These are phyloP conservation scores for Anguilla anguilla DNA, from an alignment of 2,797 vertebrate species.

Conservation along the genomic window DNA sequence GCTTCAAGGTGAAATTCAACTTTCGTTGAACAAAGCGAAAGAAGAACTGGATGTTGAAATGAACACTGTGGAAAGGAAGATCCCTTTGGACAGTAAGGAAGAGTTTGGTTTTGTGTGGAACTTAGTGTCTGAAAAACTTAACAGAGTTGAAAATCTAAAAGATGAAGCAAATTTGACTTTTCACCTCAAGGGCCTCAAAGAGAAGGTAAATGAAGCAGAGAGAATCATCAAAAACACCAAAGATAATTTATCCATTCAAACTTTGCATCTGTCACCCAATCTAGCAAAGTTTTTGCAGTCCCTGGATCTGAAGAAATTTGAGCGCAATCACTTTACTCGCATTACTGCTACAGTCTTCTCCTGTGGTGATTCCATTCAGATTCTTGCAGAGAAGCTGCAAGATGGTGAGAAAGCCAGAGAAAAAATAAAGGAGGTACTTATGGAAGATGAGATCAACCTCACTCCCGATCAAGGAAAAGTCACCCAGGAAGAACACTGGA, in stretches of 20 bases:
- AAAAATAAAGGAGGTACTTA: constrained; percentile 48
- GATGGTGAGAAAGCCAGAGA: constrained; percentile 45
- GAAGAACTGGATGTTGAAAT: constrained; percentile 48
- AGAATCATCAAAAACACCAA: constrained; percentile 38
- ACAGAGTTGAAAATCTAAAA: constrained; percentile 43
- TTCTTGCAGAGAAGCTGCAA: constrained; percentile 46
- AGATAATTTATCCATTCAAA: constrained; percentile 40
- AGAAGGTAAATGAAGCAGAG: constrained; percentile 46
- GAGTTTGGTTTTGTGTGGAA: constrained; percentile 49
- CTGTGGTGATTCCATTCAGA: constrained; percentile 33
- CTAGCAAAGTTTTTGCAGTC: constrained; percentile 48
- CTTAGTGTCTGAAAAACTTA: constrained; percentile 36
- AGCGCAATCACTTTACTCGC: constrained; percentile 46
- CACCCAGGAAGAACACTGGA: constrained; percentile 42
- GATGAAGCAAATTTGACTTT: constrained; percentile 44
- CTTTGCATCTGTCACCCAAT: constrained; percentile 41
- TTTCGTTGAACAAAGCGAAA: constrained; percentile 37
- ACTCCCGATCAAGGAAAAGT: constrained; percentile 36
- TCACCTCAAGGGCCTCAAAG: constrained; percentile 49
- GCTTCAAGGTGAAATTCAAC: constrained; percentile 35
- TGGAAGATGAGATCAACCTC: constrained; percentile 48
- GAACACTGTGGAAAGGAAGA: constrained; percentile 48
- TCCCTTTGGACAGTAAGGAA: constrained; percentile 47
- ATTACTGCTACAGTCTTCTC: constrained; percentile 49
- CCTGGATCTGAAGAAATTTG: constrained; percentile 53